Percentiles rank a stretch among this genome's conserved stretches.
Conservation (phyloP, 2,797 vertebrate species). For the Decapterus maruadsi region DNA sequence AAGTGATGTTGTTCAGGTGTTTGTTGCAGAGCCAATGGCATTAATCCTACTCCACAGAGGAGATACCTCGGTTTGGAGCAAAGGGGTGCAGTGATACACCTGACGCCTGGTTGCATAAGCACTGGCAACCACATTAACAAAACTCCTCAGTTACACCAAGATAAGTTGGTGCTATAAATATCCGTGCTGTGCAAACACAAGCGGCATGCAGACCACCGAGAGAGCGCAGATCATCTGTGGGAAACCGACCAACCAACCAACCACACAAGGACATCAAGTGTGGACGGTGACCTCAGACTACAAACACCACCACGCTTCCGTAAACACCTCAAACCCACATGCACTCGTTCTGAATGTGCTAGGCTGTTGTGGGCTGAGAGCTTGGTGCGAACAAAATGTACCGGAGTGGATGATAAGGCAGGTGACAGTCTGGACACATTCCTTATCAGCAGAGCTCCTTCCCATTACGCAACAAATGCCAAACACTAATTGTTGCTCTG, state of each 20-base stretch:
- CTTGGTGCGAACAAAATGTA: conserved; percentile 27
- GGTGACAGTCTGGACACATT: conserved; percentile 32
- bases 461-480: conserved; percentile 51
- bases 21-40: background rate
- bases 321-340: conserved; percentile 14
- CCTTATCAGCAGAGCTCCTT: conserved; percentile 58
- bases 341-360: conserved; percentile 4
- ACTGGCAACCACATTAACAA: no score
- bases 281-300: background rate
- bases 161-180: background rate
- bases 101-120: no score
- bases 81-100: background rate
- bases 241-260: background rate
- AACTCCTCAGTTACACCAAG: background rate
- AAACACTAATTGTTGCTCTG: conserved; percentile 1
- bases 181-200: background rate
- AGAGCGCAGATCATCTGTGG: background rate
- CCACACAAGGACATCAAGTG: background rate
- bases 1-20: no score
- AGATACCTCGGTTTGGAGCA: background rate
- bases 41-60: background rate
- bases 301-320: background rate
- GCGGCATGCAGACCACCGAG: background rate
- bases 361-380: conserved; percentile 22
- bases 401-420: conserved; percentile 32